These are phyloP conservation scores for Paraplagusia blochii DNA, from an alignment of 2,113 vertebrate genomes.

Conservation along the genomic window DNA sequence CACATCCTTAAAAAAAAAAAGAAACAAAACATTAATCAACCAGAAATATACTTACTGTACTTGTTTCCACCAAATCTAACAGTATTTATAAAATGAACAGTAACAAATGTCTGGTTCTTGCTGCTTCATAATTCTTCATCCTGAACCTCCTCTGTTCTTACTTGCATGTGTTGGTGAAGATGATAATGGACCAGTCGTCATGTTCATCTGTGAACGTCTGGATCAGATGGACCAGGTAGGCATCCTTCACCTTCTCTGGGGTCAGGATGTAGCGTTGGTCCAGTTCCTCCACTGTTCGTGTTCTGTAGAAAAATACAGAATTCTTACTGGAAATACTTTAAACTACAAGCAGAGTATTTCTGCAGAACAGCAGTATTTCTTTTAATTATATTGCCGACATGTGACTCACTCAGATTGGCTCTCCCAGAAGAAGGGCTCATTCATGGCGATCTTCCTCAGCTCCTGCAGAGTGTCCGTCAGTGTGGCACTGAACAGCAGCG, in stretches of 20 bases:
- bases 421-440: slow-evolving; percentile 93
- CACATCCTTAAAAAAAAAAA: slow-evolving; percentile 77
- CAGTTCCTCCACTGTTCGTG: slow-evolving; percentile 85
- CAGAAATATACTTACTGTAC: not conserved
- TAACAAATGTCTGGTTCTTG: not conserved
- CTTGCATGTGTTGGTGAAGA: slow-evolving; percentile 98
- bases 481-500: slow-evolving; percentile 91
- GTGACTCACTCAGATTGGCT: slow-evolving; percentile 82
- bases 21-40: not conserved
- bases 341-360: not conserved
- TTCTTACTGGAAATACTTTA: not conserved
- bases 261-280: slow-evolving; percentile 91
- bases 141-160: slow-evolving; percentile 61
- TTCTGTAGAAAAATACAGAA: slow-evolving; percentile 65
- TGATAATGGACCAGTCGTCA: slow-evolving; percentile 89
- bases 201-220: slow-evolving; percentile 90
- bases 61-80: not conserved
- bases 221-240: slow-evolving; percentile 89
- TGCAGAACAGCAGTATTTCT: no score
- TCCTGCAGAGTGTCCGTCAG: slow-evolving; percentile 85
- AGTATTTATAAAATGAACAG: not conserved
- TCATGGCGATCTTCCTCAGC: slow-evolving; percentile 84
- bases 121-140: no score
- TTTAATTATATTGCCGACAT: no score
- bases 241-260: slow-evolving; percentile 90